Evolutionary conservation across 1,140 invertebrate genomes (phyloP), one percentile per base, ranked within the genome.

Genomic region (Drosophila rhopaloa): DNA sequence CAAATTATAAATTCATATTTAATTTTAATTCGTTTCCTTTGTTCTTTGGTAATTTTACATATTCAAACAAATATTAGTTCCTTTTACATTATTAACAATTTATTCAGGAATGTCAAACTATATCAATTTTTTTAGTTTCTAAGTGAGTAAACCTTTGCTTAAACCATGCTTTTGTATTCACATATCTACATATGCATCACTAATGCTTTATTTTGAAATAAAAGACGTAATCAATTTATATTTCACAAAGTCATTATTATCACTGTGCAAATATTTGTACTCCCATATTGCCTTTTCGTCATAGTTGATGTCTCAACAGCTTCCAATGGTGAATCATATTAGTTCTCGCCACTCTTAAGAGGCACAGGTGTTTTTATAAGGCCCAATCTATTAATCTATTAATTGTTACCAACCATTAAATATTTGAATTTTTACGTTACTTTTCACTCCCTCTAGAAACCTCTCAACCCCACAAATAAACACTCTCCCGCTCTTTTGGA

Each of bases 241-340:
- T 59, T 65, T 37, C 19, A 32, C 55, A 10, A n/a, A 41, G 44
- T 38, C 57, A 59, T 63, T 44, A 61, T 9, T n/a, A 10, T 48
- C 10, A 32, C n/a, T 46, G 32, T 19, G 41, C 9, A 62, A 29
- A 65, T 63, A 38, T 66, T 11, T 47, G 10, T 13, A 32, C 14
- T 54, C 4, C 3, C 43, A 2, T 65, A 62, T 19, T 46, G 35
- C 9, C 16, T 8, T 68, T 32, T 56, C 51, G 63, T 71, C 67
- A 71, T 48, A 35, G 41, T 47, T 41, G 29, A 32, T 27, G 27
- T 13, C 24, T 48, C 65, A 71, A 32, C 51, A 71, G 37, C 63
- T 37, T 58, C 67, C 44, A 16, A 29, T 32, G 63, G 11, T 71
- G 67, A 71, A 37, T 70, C 67, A 71, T 35, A 47, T 27, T 10